These are phyloP conservation scores for Monochamus saltuarius DNA, from an alignment of 1,140 invertebrate genomes.

Conservation along the genomic window DNA sequence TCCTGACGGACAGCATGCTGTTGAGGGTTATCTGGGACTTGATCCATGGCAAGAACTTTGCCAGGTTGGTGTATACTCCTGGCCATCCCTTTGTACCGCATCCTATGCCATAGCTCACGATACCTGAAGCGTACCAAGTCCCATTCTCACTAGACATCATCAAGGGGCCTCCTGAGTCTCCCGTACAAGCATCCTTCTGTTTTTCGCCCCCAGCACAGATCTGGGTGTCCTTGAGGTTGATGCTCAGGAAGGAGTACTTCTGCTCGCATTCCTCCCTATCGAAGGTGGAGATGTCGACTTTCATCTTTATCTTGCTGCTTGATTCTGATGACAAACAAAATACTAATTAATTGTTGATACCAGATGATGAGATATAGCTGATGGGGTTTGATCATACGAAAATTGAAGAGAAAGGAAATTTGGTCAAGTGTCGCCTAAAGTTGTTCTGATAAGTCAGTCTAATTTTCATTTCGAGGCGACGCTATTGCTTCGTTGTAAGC, in stretches of 20 bases:
- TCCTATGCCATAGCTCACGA: slow-evolving; percentile 63
- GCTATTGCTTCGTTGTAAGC: no score
- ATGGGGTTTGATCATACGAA: no score
- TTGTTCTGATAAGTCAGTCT: no score
- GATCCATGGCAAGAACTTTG: slow-evolving; percentile 57
- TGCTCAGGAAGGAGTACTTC: slow-evolving; percentile 42
- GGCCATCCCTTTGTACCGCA: slow-evolving; percentile 59
- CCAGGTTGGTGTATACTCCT: slow-evolving; percentile 64
- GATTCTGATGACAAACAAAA: slow-evolving; percentile 22
- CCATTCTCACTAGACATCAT: slow-evolving; percentile 49
- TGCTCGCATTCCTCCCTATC: slow-evolving; percentile 32
- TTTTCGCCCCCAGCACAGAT: slow-evolving; percentile 55
- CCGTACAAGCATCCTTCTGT: slow-evolving; percentile 57
- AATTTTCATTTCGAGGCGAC: no score
- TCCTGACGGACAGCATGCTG: no score
- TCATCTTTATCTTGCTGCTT: slow-evolving; percentile 47
- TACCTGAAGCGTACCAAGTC: slow-evolving; percentile 51
- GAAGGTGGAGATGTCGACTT: slow-evolving; percentile 41
- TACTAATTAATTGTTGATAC: not conserved
- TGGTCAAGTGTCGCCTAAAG: no score
- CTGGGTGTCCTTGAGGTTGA: slow-evolving; percentile 42
- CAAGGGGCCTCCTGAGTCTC: slow-evolving; percentile 64
- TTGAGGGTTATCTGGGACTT: slow-evolving; percentile 17
- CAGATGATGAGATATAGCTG: no score
- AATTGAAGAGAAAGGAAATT: no score